A percentile compares a stretch with the other conserved stretches of the same genome.
phyloP scores from a whole-genome alignment of 1,140 invertebrate species.

The Zophobas atratus region DNA sequence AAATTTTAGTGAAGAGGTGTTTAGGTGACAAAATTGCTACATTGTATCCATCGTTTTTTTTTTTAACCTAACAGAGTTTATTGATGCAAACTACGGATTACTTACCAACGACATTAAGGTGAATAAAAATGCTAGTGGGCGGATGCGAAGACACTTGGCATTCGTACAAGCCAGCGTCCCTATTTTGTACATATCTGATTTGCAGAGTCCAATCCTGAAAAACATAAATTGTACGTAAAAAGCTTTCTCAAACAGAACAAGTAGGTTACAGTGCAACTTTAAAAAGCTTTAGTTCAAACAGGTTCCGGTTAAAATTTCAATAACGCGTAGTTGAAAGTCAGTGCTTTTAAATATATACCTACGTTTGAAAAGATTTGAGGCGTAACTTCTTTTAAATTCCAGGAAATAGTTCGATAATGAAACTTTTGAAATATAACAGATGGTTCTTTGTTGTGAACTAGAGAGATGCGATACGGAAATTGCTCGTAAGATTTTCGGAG shows the following conservation, averaged over 20 bases:
- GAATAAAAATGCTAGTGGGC: slow-evolving; percentile 78
- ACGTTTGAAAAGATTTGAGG: slow-evolving; percentile 28
- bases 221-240: slow-evolving; percentile 42
- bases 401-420: slow-evolving; percentile 34
- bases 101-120: slow-evolving; percentile 79
- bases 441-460: background rate
- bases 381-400: slow-evolving; percentile 15
- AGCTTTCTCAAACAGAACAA: slow-evolving; percentile 14
- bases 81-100: slow-evolving; percentile 38
- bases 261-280: background rate
- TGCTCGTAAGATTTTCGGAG: background rate
- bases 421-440: slow-evolving; percentile 24
- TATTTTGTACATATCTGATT: slow-evolving; percentile 86
- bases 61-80: background rate
- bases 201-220: slow-evolving; percentile 89
- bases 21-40: too few relatives aligned
- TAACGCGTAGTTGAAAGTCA: slow-evolving; percentile 17
- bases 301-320: slow-evolving; percentile 36
- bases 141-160: slow-evolving; percentile 83
- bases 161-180: slow-evolving; percentile 81
- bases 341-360: background rate
- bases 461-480: background rate
- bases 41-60: too few relatives aligned
- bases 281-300: background rate
- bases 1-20: too few relatives aligned